phyloP scores from a whole-genome alignment of 1,140 invertebrate genomes.

The Heliothis virescens region DNA sequence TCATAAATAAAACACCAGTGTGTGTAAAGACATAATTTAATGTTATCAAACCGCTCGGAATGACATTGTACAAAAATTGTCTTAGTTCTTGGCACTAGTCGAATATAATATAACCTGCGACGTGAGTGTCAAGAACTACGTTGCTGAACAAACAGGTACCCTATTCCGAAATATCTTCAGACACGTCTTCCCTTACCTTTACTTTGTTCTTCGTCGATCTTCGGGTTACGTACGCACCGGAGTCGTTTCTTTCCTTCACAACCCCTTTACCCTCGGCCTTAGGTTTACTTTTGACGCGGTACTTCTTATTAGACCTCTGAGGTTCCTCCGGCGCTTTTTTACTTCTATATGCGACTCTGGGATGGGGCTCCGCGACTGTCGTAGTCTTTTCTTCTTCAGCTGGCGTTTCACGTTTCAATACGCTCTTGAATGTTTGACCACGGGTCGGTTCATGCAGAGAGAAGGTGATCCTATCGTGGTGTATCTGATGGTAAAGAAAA shows the following conservation, averaged over 20 bases:
- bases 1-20: slow-evolving; percentile 11
- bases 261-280: slow-evolving; percentile 73
- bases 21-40: slow-evolving; percentile 18
- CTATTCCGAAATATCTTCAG: slow-evolving; percentile 73
- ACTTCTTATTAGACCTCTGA: slow-evolving; percentile 59
- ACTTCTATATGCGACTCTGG: slow-evolving; percentile 46
- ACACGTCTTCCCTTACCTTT: slow-evolving; percentile 76
- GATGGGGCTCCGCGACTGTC: slow-evolving; percentile 49
- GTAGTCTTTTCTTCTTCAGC: slow-evolving; percentile 62
- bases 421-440: slow-evolving; percentile 80
- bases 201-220: slow-evolving; percentile 73
- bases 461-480: slow-evolving; percentile 81
- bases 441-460: slow-evolving; percentile 77
- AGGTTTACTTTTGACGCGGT: slow-evolving; percentile 56
- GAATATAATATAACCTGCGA: slow-evolving; percentile 1
- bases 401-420: slow-evolving; percentile 70
- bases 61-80: slow-evolving; percentile 38
- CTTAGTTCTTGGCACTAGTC: slow-evolving; percentile 44
- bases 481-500: slow-evolving; percentile 63
- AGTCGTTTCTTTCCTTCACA: slow-evolving; percentile 73
- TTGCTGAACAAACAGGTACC: neutral
- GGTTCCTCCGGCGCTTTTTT: slow-evolving; percentile 59
- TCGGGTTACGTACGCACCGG: slow-evolving; percentile 61
- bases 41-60: neutral
- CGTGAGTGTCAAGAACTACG: slow-evolving; percentile 35